Percentiles rank a stretch among this genome's conserved stretches.
Conservation (phyloP, 2,797 vertebrate species). For the Nothura maculosa region DNA sequence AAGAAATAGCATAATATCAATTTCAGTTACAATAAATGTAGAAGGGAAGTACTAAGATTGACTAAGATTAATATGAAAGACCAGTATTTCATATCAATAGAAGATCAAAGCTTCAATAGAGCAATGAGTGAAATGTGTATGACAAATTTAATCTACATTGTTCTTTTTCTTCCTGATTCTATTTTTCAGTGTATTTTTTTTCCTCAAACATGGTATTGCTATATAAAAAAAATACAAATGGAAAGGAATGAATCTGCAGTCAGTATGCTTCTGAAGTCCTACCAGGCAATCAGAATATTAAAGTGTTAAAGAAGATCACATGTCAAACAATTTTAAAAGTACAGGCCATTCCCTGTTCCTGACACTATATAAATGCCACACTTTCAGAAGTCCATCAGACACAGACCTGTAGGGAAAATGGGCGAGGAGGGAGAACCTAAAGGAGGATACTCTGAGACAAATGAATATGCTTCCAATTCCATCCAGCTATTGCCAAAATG, state of each 20-base stretch:
- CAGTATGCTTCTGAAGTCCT: not conserved
- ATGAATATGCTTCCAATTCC: not conserved
- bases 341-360: not conserved
- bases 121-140: not conserved
- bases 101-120: not conserved
- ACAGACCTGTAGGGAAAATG: not conserved
- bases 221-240: not conserved
- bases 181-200: not conserved
- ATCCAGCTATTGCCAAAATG: not conserved
- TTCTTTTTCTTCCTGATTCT: not conserved
- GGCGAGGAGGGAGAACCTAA: not conserved
- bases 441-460: not conserved
- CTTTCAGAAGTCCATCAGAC: conserved; percentile 6
- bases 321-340: not conserved
- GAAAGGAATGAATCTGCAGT: not conserved
- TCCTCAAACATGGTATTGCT: not conserved
- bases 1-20: not conserved
- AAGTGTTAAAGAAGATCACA: conserved; percentile 1
- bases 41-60: not conserved
- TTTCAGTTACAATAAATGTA: not conserved
- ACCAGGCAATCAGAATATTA: conserved; percentile 5
- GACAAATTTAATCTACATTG: not conserved
- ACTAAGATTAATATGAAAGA: not conserved
- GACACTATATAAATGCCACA: not conserved
- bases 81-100: not conserved